These are phyloP conservation scores for Tenthredo distinguenda DNA, from an alignment of 2,888 invertebrate species.

Conservation along the genomic window DNA sequence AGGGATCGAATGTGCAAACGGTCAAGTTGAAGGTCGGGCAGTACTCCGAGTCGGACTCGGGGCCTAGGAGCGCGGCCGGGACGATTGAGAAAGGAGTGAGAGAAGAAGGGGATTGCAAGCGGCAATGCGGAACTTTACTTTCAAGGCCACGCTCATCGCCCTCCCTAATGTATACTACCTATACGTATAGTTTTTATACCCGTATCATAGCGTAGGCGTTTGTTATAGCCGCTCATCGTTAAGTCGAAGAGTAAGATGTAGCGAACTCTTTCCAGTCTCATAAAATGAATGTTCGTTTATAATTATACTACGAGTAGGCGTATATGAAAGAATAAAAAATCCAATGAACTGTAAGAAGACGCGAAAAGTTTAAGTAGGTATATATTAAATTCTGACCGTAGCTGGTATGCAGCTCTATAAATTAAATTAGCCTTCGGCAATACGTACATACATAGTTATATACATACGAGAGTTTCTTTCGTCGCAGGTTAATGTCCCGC, in stretches of 20 bases:
- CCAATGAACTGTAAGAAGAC: neutral
- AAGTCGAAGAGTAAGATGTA: neutral
- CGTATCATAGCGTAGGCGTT: neutral
- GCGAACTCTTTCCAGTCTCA: no score
- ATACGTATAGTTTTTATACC: neutral
- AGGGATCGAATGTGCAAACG: conserved; percentile 52
- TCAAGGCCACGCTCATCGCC: conserved; percentile 59
- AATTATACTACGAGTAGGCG: neutral
- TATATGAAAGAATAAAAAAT: neutral
- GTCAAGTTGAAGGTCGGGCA: conserved; percentile 74
- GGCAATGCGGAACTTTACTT: conserved; percentile 64
- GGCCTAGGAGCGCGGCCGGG: neutral
- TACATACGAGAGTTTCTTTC: neutral
- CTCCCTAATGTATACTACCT: neutral
- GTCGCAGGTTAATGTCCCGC: neutral
- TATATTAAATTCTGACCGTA: neutral
- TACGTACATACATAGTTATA: neutral
- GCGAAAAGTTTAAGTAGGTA: neutral
- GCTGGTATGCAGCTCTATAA: neutral
- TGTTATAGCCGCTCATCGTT: neutral
- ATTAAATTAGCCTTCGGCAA: neutral
- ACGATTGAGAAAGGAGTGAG: neutral
- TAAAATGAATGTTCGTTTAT: neutral
- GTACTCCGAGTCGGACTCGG: conserved; percentile 21
- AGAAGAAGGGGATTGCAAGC: conserved; percentile 24